These are phyloP conservation scores for Seriola quinqueradiata DNA, from an alignment of 2,113 vertebrate species.

Conservation along the genomic window DNA sequence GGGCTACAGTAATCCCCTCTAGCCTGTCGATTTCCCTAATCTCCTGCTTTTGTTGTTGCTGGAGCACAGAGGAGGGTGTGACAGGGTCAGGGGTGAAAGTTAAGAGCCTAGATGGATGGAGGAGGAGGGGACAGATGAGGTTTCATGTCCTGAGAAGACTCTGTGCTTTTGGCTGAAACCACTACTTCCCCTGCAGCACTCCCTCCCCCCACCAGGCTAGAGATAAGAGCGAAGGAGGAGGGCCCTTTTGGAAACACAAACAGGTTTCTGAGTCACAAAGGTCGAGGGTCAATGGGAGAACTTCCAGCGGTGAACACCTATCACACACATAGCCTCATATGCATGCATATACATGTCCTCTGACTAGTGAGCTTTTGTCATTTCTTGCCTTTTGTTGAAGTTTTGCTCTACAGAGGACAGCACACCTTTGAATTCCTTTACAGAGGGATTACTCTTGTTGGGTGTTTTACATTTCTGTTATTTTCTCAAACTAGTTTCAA, in stretches of 20 bases:
- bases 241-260: conserved; percentile 71
- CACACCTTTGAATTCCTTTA: conserved; percentile 3
- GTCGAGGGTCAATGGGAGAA: conserved; percentile 67
- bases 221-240: conserved; percentile 75
- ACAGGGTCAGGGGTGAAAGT: conserved; percentile 85
- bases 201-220: conserved; percentile 27
- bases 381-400: conserved; percentile 4
- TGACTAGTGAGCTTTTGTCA: conserved; percentile 6
- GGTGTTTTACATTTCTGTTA: not conserved
- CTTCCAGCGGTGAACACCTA: conserved; percentile 59
- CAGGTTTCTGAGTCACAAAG: conserved; percentile 69
- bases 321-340: conserved; percentile 20
- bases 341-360: conserved; percentile 39
- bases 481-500: conserved; percentile 14
- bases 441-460: not conserved
- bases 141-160: conserved; percentile 71
- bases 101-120: conserved; percentile 78
- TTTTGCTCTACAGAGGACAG: not conserved
- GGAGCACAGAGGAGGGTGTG: conserved; percentile 79
- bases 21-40: conserved; percentile 82
- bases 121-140: conserved; percentile 71
- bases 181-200: conserved; percentile 52
- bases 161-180: conserved; percentile 64
- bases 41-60: conserved; percentile 80
- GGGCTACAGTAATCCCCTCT: conserved; percentile 81